Base-by-base conservation (phyloP, 2,113 vertebrate species). In the Sprattus sprattus region DNA sequence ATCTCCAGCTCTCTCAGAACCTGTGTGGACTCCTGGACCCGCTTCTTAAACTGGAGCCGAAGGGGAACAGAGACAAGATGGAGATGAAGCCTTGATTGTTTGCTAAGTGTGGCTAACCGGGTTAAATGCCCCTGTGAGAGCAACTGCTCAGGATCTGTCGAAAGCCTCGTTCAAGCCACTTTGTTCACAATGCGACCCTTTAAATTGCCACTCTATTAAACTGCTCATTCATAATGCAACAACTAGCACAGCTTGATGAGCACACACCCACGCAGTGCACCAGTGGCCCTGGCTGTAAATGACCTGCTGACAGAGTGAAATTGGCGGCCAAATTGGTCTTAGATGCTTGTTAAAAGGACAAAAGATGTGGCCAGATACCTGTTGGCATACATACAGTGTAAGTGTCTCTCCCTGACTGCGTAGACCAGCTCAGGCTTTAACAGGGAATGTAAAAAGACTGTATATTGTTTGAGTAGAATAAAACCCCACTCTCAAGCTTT, bases 1-100 rank as follows among this genome's bases (percentile, higher is more conserved):
- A 98, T 99, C 93, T 99, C 98, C 92, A 99, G 91, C 91, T 99
- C 96, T 90, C 97, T 96, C 6, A 99, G 96, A 88, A 99, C 95
- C 90, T 98, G 96, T 0, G 97, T 99, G 0, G 98, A 98, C 87
- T 99, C 98, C 93, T 98, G 97, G 86, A 95, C 94, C 80, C 91
- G 91, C 86, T 96, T 96, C 92, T 96, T 97, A 88, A 92, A 95
- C 96, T 96, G 85, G 60, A 85, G 83, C 64, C 25, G 2, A 71
- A 9, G 39, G 39, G 39, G 39, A 39, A 2, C 2, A 39, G 39
- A 39, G 64, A 78, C 32, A 39, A 18, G 15, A 78, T 39, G 15
- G 71, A 32, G 28, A 78, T 44, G 71, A 78, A 39, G 6, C 11
- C 28, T 2, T 39, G 39, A 39, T 39, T 32, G 9, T 44, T 78